A percentile compares a stretch with the other conserved stretches of the same genome.
Evolutionary conservation across 2,797 vertebrate species (phyloP).

Genomic region (Selene dorsalis): DNA sequence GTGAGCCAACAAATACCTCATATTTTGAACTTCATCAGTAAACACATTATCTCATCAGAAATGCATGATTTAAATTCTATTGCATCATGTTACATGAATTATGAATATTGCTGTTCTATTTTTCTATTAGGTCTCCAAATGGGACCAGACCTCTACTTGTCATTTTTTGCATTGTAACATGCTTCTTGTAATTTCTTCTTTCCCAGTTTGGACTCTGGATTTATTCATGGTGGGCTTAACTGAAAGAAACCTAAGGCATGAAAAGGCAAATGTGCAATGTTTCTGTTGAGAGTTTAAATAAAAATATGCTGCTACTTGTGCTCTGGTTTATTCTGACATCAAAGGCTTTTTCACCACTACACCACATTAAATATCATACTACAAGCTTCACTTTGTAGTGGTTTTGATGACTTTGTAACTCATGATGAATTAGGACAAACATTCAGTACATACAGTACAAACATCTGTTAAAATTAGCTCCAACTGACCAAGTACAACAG

Average conservation of each 20-base stretch:
- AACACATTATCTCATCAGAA: slow-evolving; percentile 71
- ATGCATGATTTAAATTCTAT: slow-evolving; percentile 83
- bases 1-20: slow-evolving; percentile 82
- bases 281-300: slow-evolving; percentile 83
- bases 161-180: slow-evolving; percentile 62
- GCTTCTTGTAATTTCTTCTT: slow-evolving; percentile 73
- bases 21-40: slow-evolving; percentile 73
- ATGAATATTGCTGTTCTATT: slow-evolving; percentile 80
- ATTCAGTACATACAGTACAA: not conserved
- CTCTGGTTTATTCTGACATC: slow-evolving; percentile 25
- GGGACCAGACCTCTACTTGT: slow-evolving; percentile 59
- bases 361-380: not conserved
- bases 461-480: not conserved
- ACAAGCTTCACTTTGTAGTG: too few relatives aligned
- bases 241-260: slow-evolving; percentile 82
- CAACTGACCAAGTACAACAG: not conserved
- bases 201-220: slow-evolving; percentile 64
- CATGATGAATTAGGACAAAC: not conserved
- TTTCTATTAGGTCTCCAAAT: slow-evolving; percentile 76
- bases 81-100: slow-evolving; percentile 81
- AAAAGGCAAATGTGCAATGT: slow-evolving; percentile 82
- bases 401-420: not conserved
- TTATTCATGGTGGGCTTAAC: slow-evolving; percentile 63
- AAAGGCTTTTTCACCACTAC: not conserved
- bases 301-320: slow-evolving; percentile 78